phyloP scores from a whole-genome alignment of 2,888 invertebrate species.

The Drosophila subquinaria region DNA sequence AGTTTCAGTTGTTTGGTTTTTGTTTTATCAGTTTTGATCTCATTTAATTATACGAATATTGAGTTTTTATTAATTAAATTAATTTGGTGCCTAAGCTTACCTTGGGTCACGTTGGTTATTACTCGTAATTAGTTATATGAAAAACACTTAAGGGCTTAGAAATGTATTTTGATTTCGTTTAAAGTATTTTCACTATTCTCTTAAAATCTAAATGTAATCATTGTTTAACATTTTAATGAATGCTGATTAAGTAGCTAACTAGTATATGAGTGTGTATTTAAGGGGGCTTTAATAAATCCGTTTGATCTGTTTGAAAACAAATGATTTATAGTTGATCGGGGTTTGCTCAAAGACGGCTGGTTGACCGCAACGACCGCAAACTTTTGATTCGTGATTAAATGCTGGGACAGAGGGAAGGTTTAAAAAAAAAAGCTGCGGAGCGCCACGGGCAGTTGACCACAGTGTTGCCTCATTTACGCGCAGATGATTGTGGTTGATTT shows the following conservation, averaged over 20 bases:
- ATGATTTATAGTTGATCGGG: constrained; percentile 17
- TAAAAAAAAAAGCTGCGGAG: constrained; percentile 1
- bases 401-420: constrained; percentile 16
- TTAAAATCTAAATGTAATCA: constrained; percentile 32
- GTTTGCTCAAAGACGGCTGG: constrained; percentile 29
- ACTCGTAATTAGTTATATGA: constrained; percentile 54
- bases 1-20: constrained; percentile 1
- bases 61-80: constrained; percentile 45
- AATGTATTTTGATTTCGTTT: constrained; percentile 77
- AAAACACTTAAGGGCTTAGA: constrained; percentile 80
- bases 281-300: constrained; percentile 28
- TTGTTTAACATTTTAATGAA: constrained; percentile 38
- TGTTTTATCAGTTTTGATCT: constrained; percentile 22
- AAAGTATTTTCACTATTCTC: constrained; percentile 48
- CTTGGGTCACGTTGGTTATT: constrained; percentile 37
- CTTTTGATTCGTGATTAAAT: constrained; percentile 74
- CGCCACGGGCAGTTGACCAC: constrained; percentile 34
- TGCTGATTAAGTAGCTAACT: constrained; percentile 38
- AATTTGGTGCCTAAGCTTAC: constrained; percentile 49
- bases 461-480: constrained; percentile 38
- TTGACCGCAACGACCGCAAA: constrained; percentile 69
- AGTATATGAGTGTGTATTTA: constrained; percentile 27
- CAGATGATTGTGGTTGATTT: constrained; percentile 71
- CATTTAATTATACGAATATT: constrained; percentile 42
- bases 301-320: constrained; percentile 15